Evolutionary conservation across 2,113 vertebrate genomes (phyloP), one percentile per base, ranked within the genome.

Genomic region (Oryzias curvinotus): DNA sequence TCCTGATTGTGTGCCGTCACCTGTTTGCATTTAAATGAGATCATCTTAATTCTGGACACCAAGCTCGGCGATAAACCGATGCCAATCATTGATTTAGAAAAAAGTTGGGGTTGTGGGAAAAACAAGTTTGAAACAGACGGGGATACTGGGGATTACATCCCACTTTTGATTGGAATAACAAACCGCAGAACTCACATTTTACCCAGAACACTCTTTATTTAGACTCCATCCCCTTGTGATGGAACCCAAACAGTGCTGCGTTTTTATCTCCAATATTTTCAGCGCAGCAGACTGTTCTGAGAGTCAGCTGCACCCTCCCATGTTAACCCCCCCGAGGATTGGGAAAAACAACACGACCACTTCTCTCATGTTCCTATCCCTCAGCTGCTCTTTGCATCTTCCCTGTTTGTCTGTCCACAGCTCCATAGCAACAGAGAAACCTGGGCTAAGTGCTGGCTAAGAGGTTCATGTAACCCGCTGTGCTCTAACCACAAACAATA

Each of bases 401-500:
- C 60, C 68, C 51, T 59, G 18, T 71, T 68, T 78, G 72, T 57
- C 65, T 65, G 63, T 63, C 56, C 36, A 7, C 62, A 7, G 48
- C 72, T 61, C 76, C 86, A 63, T 86, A 77, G 88, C 83, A 87
- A 89, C 88, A 54, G 47, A 55, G 46, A 69, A 75, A 68, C 82
- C 83, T 83, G 80, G 65, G 23, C 62, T 71, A 80, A 85, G 83
- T 69, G 77, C 68, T 36, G 49, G 62, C 70, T 83, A 52, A 86
- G 80, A 79, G 85, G 67, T 81, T 78, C 54, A 23, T 52, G 81
- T 65, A 45, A 36, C 73, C 72, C 4, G 30, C 73, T 57, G 69
- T 14, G 79, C 70, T 79, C 43, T 44, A 67, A 69, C 65, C 65
- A 21, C 68, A 85, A 84, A 87, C 78, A 70, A 81, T 75, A 85